Base-by-base conservation (phyloP, 37 sponge, comb jelly and placozoan species). In the Diacarnus erythraeanus region DNA sequence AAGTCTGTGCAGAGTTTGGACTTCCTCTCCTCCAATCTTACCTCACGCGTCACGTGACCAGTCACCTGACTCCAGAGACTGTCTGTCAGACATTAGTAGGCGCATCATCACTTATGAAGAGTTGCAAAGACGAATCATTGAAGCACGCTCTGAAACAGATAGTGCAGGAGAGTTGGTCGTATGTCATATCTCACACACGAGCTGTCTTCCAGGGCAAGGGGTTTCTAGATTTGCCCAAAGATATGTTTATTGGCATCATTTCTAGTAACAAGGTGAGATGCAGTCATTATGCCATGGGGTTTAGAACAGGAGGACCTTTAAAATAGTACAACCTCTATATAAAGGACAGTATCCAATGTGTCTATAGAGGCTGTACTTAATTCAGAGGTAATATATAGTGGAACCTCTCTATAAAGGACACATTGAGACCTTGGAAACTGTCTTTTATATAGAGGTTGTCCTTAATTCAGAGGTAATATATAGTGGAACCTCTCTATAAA, bases 91-190 rank as follows among this genome's bases (percentile, higher is more conserved):
- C 71, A 20, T 47, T 83, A 1, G 20, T 64, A 2, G 47, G 35
- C 38, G 70, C 79, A 0, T 6, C 39, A 44, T 67, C 68, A 6
- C 31, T 37, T 66, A 33, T 71, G 34, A 33, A 41, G n/a, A 23
- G 10, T 2, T 51, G 36, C 29, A 3, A 54, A 27, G 57, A 36
- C 17, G 83, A 80, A 1, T 31, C 26, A 29, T 22, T 74, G 36
- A 58, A 60, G 22, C 51, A 35, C 0, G 67, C 36, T 8, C 25
- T 81, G 44, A 60, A 57, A 15, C 37, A 67, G 23, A 71, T 90
- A 22, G 76, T 77, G 23, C 75, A 90, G 29, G 34, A 64, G 36
- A 86, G 90, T 47, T n/a, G 86, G 79, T 26, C 42, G 34, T 94
- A 67, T 69, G 75, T 90, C 20, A 61, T 69, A 27, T 70, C 33